Evolutionary conservation across 2,797 vertebrate genomes (phyloP).

Genomic region (Fringilla coelebs): DNA sequence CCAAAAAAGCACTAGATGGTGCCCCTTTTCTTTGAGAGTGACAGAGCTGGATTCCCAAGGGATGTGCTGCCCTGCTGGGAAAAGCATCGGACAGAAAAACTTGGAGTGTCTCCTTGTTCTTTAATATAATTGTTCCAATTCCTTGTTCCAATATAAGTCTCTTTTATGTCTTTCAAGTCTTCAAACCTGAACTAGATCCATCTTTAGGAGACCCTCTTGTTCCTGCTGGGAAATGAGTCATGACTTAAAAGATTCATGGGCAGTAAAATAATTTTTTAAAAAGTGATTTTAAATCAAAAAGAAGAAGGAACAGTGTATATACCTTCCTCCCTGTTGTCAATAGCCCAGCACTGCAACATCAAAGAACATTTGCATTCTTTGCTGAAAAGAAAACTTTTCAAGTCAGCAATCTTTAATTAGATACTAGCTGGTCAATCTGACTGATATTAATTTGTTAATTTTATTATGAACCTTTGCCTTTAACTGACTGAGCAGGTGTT

Average conservation of each 20-base stretch:
- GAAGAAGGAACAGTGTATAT: not conserved
- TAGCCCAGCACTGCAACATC: not conserved
- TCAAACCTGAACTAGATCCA: not conserved
- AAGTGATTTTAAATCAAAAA: constrained; percentile 9
- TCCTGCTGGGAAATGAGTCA: not conserved
- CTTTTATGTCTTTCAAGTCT: not conserved
- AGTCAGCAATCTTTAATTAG: constrained; percentile 22
- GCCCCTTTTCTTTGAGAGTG: constrained; percentile 85
- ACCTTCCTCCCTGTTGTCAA: not conserved
- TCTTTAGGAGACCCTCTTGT: not conserved
- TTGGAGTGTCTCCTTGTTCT: not conserved
- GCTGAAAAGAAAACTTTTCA: constrained; percentile 5
- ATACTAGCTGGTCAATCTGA: not conserved
- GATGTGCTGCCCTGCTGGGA: constrained; percentile 36
- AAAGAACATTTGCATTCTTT: not conserved
- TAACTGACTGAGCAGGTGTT: not conserved
- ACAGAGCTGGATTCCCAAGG: constrained; percentile 60
- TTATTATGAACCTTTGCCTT: not conserved
- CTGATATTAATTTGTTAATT: not conserved
- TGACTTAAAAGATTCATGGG: not conserved
- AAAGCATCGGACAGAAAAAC: constrained; percentile 17
- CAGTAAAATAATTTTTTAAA: not conserved
- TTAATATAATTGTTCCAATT: not conserved
- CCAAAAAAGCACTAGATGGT: constrained; percentile 92
- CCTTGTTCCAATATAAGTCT: not conserved